Percentiles rank a stretch among this genome's conserved stretches.
Conservation (phyloP, 2,888 invertebrate species). For the Ernsta delagoae region DNA sequence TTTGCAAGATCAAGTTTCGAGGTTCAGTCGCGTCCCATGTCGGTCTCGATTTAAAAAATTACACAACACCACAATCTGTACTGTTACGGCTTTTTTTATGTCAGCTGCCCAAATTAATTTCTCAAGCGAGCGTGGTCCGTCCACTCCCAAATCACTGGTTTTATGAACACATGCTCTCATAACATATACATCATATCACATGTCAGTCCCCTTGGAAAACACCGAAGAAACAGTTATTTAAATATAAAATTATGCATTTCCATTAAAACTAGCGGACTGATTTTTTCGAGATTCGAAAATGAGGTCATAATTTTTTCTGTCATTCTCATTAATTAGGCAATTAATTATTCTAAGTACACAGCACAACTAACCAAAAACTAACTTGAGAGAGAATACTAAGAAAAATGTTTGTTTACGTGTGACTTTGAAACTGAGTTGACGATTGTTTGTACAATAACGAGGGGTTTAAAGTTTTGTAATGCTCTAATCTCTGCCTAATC, state of each 20-base stretch:
- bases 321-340: slow-evolving; percentile 62
- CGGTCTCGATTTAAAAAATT: slow-evolving; percentile 34
- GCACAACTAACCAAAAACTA: slow-evolving; percentile 82
- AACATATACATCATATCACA: slow-evolving; percentile 18
- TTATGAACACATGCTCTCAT: slow-evolving; percentile 25
- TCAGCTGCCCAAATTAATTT: slow-evolving; percentile 37
- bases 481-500: slow-evolving; percentile 26
- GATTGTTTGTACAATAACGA: slow-evolving; percentile 17
- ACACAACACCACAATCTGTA: slow-evolving; percentile 34
- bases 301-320: slow-evolving; percentile 54
- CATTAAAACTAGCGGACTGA: slow-evolving; percentile 77
- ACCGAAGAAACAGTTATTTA: slow-evolving; percentile 51
- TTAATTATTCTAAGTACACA: slow-evolving; percentile 79
- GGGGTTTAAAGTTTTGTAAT: slow-evolving; percentile 26
- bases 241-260: slow-evolving; percentile 71
- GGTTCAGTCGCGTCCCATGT: slow-evolving; percentile 9
- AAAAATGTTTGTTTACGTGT: slow-evolving; percentile 53
- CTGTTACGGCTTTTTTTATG: slow-evolving; percentile 36
- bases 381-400: slow-evolving; percentile 73
- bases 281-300: slow-evolving; percentile 74
- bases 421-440: slow-evolving; percentile 44
- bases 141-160: slow-evolving; percentile 25
- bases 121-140: slow-evolving; percentile 27
- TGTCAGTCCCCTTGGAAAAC: slow-evolving; percentile 54
- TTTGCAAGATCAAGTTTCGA: slow-evolving; percentile 27